Conservation (phyloP, 2,888 invertebrate species). For the Orthosia gracilis region DNA sequence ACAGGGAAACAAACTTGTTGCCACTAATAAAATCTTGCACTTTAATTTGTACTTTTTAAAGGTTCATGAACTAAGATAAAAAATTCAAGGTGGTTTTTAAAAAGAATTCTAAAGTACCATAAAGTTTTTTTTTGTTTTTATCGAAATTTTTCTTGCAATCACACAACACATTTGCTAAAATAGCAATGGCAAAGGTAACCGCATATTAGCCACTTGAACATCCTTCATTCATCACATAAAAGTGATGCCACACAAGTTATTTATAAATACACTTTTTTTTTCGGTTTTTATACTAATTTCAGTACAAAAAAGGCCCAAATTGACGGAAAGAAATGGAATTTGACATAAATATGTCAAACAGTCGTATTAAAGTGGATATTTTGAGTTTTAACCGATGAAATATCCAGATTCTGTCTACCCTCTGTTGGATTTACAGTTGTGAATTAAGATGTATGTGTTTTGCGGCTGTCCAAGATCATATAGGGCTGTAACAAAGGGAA, state of each 20-base stretch:
- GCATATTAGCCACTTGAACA: constrained; percentile 46
- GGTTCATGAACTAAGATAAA: constrained; percentile 34
- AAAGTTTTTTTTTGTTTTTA: not conserved
- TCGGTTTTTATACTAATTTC: constrained; percentile 25
- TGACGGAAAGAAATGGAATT: constrained; percentile 52
- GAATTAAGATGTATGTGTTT: constrained; percentile 63
- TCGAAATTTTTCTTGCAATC: not conserved
- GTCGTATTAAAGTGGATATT: constrained; percentile 63
- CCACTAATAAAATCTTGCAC: constrained; percentile 29
- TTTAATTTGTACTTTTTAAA: constrained; percentile 31
- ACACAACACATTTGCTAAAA: constrained; percentile 47
- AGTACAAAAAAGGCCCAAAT: constrained; percentile 36
- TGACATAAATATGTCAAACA: constrained; percentile 71
- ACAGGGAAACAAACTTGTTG: constrained; percentile 72
- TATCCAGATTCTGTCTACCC: constrained; percentile 64
- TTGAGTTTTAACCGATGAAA: constrained; percentile 65
- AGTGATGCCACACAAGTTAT: constrained; percentile 43
- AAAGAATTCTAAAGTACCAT: not conserved
- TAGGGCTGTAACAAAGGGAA: constrained; percentile 39
- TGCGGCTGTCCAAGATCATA: constrained; percentile 33
- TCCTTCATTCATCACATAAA: constrained; percentile 33
- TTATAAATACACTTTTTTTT: constrained; percentile 27
- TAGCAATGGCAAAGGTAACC: constrained; percentile 21
- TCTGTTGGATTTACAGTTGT: constrained; percentile 60
- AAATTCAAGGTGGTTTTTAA: not conserved